phyloP scores from a whole-genome alignment of 2,888 invertebrate genomes.

The Ochlodes sylvanus region DNA sequence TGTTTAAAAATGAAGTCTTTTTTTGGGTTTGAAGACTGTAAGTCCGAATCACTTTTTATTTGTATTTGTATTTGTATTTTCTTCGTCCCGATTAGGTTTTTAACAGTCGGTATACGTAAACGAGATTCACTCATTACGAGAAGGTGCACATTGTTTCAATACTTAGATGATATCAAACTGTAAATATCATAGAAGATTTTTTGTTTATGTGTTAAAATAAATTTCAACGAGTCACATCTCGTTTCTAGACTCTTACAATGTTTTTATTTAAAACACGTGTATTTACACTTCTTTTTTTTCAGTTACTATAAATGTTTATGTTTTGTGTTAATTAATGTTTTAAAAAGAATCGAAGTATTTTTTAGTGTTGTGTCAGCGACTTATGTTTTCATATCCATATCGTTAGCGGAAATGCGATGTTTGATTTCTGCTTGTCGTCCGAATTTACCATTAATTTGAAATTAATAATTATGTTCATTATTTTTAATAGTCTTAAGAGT shows the following conservation, averaged over 20 bases:
- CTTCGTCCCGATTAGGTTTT: background rate
- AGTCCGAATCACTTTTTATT: background rate
- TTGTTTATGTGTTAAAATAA: slow-evolving; percentile 17
- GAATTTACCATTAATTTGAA: slow-evolving; percentile 2
- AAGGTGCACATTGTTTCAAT: slow-evolving; percentile 27
- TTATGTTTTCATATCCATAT: background rate
- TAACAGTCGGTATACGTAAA: slow-evolving; percentile 24
- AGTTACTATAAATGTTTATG: background rate
- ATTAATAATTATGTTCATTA: slow-evolving; percentile 2
- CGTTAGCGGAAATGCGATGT: too few relatives aligned
- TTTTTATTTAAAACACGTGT: background rate
- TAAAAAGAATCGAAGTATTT: background rate
- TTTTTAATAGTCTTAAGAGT: slow-evolving; percentile 4
- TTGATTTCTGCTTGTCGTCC: too few relatives aligned
- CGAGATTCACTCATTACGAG: slow-evolving; percentile 15
- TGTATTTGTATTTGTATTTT: background rate
- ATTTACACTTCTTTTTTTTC: background rate
- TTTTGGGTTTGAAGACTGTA: too few relatives aligned
- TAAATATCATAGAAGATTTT: slow-evolving; percentile 23
- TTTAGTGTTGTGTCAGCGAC: background rate
- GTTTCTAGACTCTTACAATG: background rate
- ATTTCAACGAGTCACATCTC: background rate
- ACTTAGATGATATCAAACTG: slow-evolving; percentile 6
- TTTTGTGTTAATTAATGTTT: background rate
- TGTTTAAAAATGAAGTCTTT: too few relatives aligned